Evolutionary conservation across 2,888 invertebrate species (phyloP).

Genomic region (Gerris lacustris): DNA sequence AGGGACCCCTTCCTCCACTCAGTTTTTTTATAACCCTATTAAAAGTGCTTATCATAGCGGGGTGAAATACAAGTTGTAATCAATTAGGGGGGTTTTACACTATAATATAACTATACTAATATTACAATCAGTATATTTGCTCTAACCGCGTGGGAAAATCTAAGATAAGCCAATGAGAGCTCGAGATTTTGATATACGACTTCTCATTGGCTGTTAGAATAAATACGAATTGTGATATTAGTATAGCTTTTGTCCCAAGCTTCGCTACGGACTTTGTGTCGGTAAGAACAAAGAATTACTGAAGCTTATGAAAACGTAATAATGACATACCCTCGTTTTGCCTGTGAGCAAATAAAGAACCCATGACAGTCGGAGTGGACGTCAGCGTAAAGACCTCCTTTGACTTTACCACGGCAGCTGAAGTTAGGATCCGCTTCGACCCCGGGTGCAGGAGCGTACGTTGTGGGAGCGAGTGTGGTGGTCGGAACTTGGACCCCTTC

Average conservation of each 20-base stretch:
- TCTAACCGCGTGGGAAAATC: no score
- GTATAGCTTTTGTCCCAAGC: not conserved
- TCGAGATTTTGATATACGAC: no score
- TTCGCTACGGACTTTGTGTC: not conserved
- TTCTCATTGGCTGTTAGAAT: no score
- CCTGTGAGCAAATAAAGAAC: slow-evolving; percentile 36
- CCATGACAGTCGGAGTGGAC: slow-evolving; percentile 34
- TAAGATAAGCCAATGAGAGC: no score
- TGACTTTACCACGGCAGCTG: slow-evolving; percentile 34
- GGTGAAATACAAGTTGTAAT: no score
- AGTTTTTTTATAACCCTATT: no score
- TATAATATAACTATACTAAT: no score
- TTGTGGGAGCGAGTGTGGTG: slow-evolving; percentile 8
- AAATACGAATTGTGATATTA: no score
- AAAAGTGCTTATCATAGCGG: no score
- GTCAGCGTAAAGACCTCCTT: slow-evolving; percentile 36
- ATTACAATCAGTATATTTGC: no score
- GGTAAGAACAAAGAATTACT: not conserved
- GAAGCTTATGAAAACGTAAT: not conserved
- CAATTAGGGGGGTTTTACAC: no score
- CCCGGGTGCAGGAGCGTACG: slow-evolving; percentile 12
- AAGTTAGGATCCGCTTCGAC: slow-evolving; percentile 32
- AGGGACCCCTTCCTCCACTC: no score
- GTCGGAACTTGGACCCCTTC: not conserved
- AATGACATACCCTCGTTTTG: slow-evolving; percentile 2